These are phyloP conservation scores for Apoda limacodes DNA, from an alignment of 2,888 invertebrate species.

Conservation along the genomic window DNA sequence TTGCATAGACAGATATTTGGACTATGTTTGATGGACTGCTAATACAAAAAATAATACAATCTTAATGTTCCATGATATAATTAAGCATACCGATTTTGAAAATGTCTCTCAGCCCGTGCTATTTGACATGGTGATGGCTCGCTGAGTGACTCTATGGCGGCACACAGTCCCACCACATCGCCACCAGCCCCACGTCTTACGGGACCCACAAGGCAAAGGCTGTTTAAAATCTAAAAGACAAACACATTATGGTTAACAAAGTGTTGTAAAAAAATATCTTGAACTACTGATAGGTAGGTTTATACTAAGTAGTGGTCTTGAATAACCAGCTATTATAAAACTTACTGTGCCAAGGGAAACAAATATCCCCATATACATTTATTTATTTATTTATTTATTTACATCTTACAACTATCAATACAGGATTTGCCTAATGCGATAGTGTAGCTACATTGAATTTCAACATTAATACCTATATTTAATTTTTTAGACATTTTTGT, in stretches of 20 bases:
- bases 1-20: background rate
- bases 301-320: too few relatives aligned
- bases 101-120: slow-evolving; percentile 38
- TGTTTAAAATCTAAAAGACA: slow-evolving; percentile 77
- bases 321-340: too few relatives aligned
- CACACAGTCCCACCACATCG: slow-evolving; percentile 83
- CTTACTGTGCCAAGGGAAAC: too few relatives aligned
- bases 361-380: too few relatives aligned
- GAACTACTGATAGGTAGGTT: too few relatives aligned
- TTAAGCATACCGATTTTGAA: slow-evolving; percentile 52
- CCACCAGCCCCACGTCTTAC: slow-evolving; percentile 73
- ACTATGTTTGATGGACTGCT: background rate
- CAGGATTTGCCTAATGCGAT: too few relatives aligned
- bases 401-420: too few relatives aligned
- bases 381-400: too few relatives aligned
- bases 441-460: too few relatives aligned
- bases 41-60: slow-evolving; percentile 1
- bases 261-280: too few relatives aligned
- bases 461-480: too few relatives aligned
- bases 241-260: background rate
- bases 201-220: slow-evolving; percentile 84
- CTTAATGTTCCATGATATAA: background rate
- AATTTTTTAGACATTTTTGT: too few relatives aligned
- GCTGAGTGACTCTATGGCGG: slow-evolving; percentile 87
- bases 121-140: slow-evolving; percentile 84